A percentile compares a stretch with the other conserved stretches of the same genome.
Evolutionary conservation across 2,113 vertebrate species (phyloP).

Genomic region (Mola mola): DNA sequence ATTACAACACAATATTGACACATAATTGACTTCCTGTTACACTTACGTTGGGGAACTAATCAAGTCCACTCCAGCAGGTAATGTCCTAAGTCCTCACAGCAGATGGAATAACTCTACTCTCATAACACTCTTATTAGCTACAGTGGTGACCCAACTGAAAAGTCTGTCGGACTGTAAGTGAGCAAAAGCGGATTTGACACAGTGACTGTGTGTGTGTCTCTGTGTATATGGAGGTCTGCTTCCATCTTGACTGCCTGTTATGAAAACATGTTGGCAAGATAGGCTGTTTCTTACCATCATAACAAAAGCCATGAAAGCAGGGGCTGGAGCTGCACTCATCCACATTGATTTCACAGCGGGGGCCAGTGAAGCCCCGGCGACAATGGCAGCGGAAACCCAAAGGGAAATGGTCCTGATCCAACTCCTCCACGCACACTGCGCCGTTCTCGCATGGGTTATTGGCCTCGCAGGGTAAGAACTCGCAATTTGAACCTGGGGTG

Average conservation of each 20-base stretch:
- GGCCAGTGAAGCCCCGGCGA: conserved; percentile 80
- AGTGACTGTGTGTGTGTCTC: background rate
- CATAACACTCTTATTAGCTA: conserved; percentile 81
- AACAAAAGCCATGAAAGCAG: conserved; percentile 85
- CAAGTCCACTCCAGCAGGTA: conserved; percentile 58
- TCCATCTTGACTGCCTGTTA: conserved; percentile 26
- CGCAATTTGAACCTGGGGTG: conserved; percentile 82
- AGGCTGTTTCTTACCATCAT: conserved; percentile 77
- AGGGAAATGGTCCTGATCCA: conserved; percentile 78
- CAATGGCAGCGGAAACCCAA: conserved; percentile 84
- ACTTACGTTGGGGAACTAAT: conserved; percentile 62
- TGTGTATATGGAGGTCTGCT: conserved; percentile 7
- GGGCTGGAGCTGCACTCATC: conserved; percentile 85
- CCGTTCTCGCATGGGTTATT: conserved; percentile 84
- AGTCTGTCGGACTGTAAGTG: conserved; percentile 58
- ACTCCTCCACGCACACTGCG: conserved; percentile 81
- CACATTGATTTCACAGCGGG: conserved; percentile 84
- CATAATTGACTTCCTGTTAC: conserved; percentile 61
- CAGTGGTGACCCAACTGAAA: conserved; percentile 62
- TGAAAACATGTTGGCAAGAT: conserved; percentile 42
- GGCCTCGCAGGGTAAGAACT: conserved; percentile 83
- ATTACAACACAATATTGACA: conserved; percentile 59
- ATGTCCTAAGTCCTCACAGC: conserved; percentile 69
- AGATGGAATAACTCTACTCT: conserved; percentile 73
- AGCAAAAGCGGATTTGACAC: conserved; percentile 52